Evolutionary conservation across 2,113 vertebrate genomes (phyloP), one percentile per base, ranked within the genome.

Genomic region (Nibea coibor): DNA sequence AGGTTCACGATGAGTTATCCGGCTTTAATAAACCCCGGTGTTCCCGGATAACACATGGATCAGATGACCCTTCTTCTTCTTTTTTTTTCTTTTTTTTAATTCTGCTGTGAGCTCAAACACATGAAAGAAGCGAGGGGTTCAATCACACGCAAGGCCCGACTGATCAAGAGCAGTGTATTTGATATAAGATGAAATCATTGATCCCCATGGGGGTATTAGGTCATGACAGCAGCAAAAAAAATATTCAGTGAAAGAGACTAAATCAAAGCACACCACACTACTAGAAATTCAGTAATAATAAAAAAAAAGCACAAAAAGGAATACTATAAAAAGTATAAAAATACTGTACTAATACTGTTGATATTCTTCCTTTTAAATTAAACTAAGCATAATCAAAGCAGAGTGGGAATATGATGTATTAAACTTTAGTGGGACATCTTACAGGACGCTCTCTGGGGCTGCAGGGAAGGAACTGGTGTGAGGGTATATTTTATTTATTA

Each of bases 171-270:
- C 62, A 26, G 31, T 6, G 16, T 42, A 20, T 63, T 31, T 3
- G 66, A 35, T 8, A 78, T 70, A 24, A 72, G 50, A 45, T 48
- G 48, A 68, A 72, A 67, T 39, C 10, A 63, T 68, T 31, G 28
- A 77, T 57, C 61, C 43, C 57, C 0, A 14, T n/a, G 16, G 39
- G 4, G 16, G 82, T 87, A 85, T 59, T 14, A 58, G 69, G 79
- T 81, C 81, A 88, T 26, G n/a, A 48, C 42, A 70, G 76, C 58
- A 80, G 59, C 54, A 48, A 62, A 76, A 62, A 76, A 22, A 45
- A 43, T 20, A 48, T 50, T 26, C 50, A 68, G n/a, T 24, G 47
- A 75, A 62, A 17, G 43, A 65, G 19, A 70, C 14, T 7, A 50
- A 15, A 76, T 28, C 4, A 3, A 47, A 47, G 16, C 17, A 65